Conservation (phyloP, 2,888 invertebrate species). For the Dendrolimus pini region DNA sequence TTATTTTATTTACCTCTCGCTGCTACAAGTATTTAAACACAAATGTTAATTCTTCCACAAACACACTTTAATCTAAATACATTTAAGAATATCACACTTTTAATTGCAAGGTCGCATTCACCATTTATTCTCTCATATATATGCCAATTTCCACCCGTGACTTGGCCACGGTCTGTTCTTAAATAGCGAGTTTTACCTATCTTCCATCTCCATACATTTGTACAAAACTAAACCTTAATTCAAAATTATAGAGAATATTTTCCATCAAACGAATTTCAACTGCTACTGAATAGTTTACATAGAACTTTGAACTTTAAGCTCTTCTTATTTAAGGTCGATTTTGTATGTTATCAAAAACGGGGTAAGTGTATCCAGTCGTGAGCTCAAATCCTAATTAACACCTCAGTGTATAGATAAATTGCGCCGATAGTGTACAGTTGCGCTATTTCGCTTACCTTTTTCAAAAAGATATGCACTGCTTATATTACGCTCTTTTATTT, state of each 20-base stretch:
- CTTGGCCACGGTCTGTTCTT: constrained; percentile 51
- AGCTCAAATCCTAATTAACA: constrained; percentile 73
- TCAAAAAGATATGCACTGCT: constrained; percentile 29
- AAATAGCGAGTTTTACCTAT: constrained; percentile 65
- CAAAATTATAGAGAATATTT: constrained; percentile 19
- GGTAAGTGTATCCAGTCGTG: constrained; percentile 45
- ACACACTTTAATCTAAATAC: too few species aligned
- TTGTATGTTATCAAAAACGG: constrained; percentile 29
- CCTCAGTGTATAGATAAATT: constrained; percentile 69
- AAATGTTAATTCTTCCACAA: too few species aligned
- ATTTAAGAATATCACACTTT: constrained; percentile 8
- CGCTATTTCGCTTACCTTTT: constrained; percentile 37
- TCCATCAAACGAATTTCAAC: constrained; percentile 9
- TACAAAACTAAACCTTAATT: constrained; percentile 21
- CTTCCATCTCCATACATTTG: constrained; percentile 40
- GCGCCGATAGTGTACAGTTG: constrained; percentile 52
- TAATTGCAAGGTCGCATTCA: constrained; percentile 46
- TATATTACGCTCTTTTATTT: constrained; percentile 19
- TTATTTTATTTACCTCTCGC: too few species aligned
- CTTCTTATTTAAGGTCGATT: neutral
- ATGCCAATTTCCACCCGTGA: constrained; percentile 68
- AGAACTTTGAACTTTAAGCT: neutral
- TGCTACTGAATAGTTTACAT: neutral
- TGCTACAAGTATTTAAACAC: too few species aligned
- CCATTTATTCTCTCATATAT: constrained; percentile 48